Percentiles rank a stretch among this genome's conserved stretches.
These are phyloP conservation scores for Strigamia maritima DNA, from an alignment of 2,888 invertebrate species.

Conservation along the genomic window DNA sequence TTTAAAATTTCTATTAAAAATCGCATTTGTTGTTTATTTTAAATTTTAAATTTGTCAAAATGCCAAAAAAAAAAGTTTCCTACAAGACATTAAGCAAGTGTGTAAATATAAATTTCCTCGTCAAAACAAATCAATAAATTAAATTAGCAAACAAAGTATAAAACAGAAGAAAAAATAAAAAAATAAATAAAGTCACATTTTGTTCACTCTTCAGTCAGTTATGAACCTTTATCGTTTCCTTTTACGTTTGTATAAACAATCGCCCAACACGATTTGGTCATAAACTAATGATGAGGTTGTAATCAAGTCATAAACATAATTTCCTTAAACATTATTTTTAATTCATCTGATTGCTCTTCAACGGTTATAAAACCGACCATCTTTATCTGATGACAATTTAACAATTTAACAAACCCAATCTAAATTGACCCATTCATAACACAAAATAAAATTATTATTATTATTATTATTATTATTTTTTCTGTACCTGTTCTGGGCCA, in stretches of 20 bases:
- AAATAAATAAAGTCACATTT: not conserved
- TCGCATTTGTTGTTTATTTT: too few relatives aligned
- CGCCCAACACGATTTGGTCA: constrained; percentile 1
- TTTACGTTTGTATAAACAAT: not conserved
- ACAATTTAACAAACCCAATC: not conserved
- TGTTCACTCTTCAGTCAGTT: not conserved
- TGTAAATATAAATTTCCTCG: not conserved
- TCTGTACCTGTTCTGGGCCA: constrained; percentile 1
- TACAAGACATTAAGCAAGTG: not conserved
- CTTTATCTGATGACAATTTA: not conserved
- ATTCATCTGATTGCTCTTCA: not conserved
- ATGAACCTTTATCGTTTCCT: not conserved
- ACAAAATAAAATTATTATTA: not conserved
- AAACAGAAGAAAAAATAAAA: not conserved
- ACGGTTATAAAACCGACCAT: not conserved
- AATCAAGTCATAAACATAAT: constrained; percentile 19
- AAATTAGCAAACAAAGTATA: not conserved
- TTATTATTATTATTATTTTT: not conserved
- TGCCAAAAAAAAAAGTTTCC: not conserved
- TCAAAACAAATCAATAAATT: not conserved
- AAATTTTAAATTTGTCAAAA: too few relatives aligned
- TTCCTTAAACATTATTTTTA: constrained; percentile 23
- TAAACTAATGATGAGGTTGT: constrained; percentile 15
- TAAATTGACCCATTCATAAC: not conserved
- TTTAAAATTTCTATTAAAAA: too few relatives aligned